Conservation (phyloP, 1,140 invertebrate genomes). For the Drosophila lini region DNA sequence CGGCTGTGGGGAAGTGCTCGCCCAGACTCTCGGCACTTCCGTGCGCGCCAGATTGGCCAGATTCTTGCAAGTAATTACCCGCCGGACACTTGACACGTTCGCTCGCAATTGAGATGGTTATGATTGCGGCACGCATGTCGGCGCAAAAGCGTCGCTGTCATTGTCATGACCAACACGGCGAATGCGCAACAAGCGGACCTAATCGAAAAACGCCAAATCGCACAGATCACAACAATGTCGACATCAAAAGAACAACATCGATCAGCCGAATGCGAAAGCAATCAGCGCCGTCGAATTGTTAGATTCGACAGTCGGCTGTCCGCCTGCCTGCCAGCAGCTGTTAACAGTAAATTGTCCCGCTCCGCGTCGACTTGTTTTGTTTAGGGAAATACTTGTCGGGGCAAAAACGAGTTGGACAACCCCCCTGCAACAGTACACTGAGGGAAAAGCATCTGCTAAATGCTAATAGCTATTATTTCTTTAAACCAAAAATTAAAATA, state of each 20-base stretch:
- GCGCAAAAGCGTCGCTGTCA: conserved; percentile 43
- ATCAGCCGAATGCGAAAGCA: conserved; percentile 44
- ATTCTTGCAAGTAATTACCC: conserved; percentile 57
- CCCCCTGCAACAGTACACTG: conserved; percentile 17
- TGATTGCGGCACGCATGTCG: conserved; percentile 24
- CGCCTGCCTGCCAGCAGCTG: conserved; percentile 26
- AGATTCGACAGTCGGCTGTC: conserved; percentile 24
- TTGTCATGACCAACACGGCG: conserved; percentile 67
- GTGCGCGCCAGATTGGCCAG: conserved; percentile 21
- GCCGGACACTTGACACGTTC: conserved; percentile 20
- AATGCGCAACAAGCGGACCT: conserved; percentile 56
- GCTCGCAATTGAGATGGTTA: conserved; percentile 31
- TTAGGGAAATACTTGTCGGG: conserved; percentile 57
- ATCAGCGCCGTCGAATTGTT: conserved; percentile 63
- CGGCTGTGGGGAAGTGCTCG: conserved; percentile 7
- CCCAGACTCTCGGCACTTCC: conserved; percentile 43
- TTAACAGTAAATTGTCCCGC: conserved; percentile 57
- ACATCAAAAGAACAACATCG: conserved; percentile 32
- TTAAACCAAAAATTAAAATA: background rate
- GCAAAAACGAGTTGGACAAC: conserved; percentile 40
- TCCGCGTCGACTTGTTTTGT: conserved; percentile 24
- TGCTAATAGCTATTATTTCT: background rate
- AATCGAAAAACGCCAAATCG: conserved; percentile 55
- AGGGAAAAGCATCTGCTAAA: background rate
- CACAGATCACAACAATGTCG: conserved; percentile 33